Conservation (phyloP, 2,888 invertebrate genomes). For the Cantharis rustica region DNA sequence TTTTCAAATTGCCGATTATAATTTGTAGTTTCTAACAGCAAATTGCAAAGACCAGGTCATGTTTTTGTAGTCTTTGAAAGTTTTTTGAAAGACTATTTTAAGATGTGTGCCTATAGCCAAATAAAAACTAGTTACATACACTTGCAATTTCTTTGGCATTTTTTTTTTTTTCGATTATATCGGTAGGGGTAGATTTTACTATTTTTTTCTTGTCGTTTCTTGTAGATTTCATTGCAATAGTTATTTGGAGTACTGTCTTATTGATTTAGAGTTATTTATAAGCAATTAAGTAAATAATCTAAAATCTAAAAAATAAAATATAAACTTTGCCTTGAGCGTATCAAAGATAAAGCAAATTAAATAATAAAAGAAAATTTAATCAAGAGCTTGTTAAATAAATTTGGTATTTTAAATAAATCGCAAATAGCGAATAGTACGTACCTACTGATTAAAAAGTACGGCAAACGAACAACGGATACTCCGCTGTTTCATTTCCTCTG, state of each 20-base stretch:
- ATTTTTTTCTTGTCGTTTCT: neutral
- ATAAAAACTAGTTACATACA: neutral
- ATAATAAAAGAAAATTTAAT: neutral
- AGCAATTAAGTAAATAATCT: neutral
- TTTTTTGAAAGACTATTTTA: neutral
- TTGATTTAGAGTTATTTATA: neutral
- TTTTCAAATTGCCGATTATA: neutral
- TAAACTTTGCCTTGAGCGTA: neutral
- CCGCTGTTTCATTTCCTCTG: slow-evolving; percentile 30
- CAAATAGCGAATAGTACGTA: neutral
- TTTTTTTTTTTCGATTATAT: neutral
- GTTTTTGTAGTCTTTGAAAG: neutral
- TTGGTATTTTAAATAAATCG: neutral
- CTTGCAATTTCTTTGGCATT: neutral
- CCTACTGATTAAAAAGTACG: slow-evolving; percentile 10
- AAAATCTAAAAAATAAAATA: neutral
- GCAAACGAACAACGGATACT: slow-evolving; percentile 25
- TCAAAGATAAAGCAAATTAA: neutral
- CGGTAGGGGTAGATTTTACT: neutral
- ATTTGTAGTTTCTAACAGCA: neutral
- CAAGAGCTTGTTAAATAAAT: neutral
- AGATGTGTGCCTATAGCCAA: neutral
- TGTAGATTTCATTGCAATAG: neutral
- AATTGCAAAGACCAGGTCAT: neutral
- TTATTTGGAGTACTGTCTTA: neutral